Conservation (phyloP, 2,888 invertebrate species). For the Loripinus fragilis region DNA sequence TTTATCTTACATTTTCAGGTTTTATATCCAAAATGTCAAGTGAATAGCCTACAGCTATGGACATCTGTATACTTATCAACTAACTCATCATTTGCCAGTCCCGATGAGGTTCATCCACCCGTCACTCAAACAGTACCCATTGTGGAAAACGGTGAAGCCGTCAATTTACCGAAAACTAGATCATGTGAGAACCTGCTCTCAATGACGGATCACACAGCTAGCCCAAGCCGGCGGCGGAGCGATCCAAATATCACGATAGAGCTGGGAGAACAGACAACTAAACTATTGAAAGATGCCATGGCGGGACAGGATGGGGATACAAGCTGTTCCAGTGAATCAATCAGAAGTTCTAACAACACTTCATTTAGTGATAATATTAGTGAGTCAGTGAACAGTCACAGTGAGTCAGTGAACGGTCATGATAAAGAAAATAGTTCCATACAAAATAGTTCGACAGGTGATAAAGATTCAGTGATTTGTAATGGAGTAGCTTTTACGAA, state of each 20-base stretch:
- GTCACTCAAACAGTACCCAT: conserved; percentile 45
- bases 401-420: conserved; percentile 3
- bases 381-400: conserved; percentile 5
- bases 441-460: conserved; percentile 17
- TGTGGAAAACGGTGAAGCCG: conserved; percentile 28
- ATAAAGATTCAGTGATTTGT: conserved; percentile 28
- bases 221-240: conserved; percentile 89
- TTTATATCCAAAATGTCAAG: conserved; percentile 93
- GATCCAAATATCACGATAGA: conserved; percentile 89
- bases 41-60: conserved; percentile 93
- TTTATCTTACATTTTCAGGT: conserved; percentile 88
- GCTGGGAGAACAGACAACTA: conserved; percentile 60
- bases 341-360: conserved; percentile 51
- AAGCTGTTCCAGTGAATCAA: conserved; percentile 57
- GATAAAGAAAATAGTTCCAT: conserved; percentile 25
- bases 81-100: conserved; percentile 70
- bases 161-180: conserved; percentile 87
- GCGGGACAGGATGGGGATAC: conserved; percentile 52
- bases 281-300: conserved; percentile 57
- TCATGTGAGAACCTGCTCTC: conserved; percentile 92
- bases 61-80: conserved; percentile 91
- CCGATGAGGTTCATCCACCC: conserved; percentile 68
- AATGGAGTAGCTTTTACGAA: conserved; percentile 18
- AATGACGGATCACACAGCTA: conserved; percentile 83
- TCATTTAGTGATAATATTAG: conserved; percentile 49